Base-by-base conservation (phyloP, 2,113 vertebrate species). In the Alaudala cheleensis region DNA sequence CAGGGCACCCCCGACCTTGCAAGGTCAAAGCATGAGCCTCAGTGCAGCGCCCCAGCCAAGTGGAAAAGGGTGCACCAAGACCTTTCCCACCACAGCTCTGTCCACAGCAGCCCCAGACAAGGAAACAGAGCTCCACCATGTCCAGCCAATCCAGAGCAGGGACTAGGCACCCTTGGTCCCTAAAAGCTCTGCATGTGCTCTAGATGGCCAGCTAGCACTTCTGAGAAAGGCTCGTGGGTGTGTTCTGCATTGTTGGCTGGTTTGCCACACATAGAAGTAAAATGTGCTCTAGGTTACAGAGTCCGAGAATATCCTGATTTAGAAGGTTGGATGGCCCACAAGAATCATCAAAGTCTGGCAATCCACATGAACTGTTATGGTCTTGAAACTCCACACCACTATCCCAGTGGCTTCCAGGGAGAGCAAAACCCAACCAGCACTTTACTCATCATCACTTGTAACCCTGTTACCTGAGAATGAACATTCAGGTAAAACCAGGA, bases 41-140 rank as follows among this genome's bases (percentile, higher is more conserved):
- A 18, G 39, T 11, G 33, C 64, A 62, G 54, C 0, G 0, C 14
- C 11, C 5, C 29, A 80, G 51, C 24, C 37, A 42, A 83, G 56
- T 0, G 0, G 54, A 29, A 65, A 57, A 40, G 56, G 14, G 8
- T n/a, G n/a, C 45, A 31, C 24, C 62, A 69, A 24, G 56, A 18
- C 39, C 81, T 54, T 22, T 53, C 14, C 42, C 51, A 66, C 24
- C 51, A 62, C 14, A 70, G 47, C 34, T 73, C 44, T 61, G 29
- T 4, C 50, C n/a, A 40, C 31, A 53, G n/a, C 71, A 82, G 66
- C 29, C 76, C 42, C 62, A 56, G 16, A 10, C 34, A 34, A 50
- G 34, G n/a, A 53, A 44, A 65, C 5, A 60, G 39, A 82, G 45
- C 22, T 53, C 39, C 33, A 25, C 18, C 44, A 19, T 20, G 34